Evolutionary conservation across 2,888 invertebrate species (phyloP).

Genomic region (Mactromeris polynyma): DNA sequence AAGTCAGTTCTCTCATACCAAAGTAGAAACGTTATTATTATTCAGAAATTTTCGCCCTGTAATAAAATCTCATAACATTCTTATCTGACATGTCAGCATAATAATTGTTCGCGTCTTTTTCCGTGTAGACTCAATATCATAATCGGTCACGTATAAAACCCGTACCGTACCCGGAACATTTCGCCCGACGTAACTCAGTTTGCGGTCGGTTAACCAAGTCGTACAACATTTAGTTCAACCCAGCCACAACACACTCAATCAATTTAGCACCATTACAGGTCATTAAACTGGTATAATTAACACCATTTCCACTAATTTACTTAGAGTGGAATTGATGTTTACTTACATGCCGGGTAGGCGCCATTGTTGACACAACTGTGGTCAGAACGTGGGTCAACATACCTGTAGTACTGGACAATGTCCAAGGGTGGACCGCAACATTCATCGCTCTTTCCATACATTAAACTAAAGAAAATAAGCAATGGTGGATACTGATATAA

Average conservation of each 20-base stretch:
- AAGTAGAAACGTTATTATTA: no score
- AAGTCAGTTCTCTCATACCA: no score
- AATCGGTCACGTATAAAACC: conserved; percentile 11
- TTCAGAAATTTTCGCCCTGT: no score
- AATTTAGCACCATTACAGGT: conserved; percentile 55
- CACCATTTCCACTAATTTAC: conserved; percentile 49
- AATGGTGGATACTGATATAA: not conserved
- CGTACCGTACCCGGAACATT: conserved; percentile 12
- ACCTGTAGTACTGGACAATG: conserved; percentile 7
- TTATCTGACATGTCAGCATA: not conserved
- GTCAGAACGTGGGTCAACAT: conserved; percentile 40
- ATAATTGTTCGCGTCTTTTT: not conserved
- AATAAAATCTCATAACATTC: no score
- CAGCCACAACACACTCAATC: conserved; percentile 38
- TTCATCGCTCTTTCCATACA: not conserved
- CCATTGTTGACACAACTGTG: conserved; percentile 62
- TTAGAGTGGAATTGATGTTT: conserved; percentile 54
- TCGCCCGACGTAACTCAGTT: conserved; percentile 15
- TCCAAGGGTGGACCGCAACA: conserved; percentile 8
- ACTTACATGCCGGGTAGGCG: conserved; percentile 35
- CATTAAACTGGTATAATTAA: conserved; percentile 59
- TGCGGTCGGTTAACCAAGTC: conserved; percentile 25
- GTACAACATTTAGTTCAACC: conserved; percentile 27
- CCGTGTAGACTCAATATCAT: no score
- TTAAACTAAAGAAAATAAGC: conserved; percentile 28